A percentile compares a stretch with the other conserved stretches of the same genome.
These are phyloP conservation scores for Abscondita cerata DNA, from an alignment of 2,888 invertebrate species.

Conservation along the genomic window DNA sequence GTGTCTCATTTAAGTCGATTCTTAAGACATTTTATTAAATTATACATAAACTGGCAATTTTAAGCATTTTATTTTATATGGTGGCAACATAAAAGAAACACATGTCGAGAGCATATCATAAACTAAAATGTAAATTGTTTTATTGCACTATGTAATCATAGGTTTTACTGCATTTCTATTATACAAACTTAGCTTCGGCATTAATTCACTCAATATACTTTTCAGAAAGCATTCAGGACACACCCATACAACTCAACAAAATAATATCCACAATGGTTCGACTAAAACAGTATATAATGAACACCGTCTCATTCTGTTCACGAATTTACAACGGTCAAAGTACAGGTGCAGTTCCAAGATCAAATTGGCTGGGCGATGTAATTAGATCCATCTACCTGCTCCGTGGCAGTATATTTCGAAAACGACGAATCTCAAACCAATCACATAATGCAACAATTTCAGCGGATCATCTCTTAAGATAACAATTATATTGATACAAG, in stretches of 20 bases:
- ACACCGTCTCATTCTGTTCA: slow-evolving; percentile 63
- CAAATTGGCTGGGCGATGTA: slow-evolving; percentile 54
- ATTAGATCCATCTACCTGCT: slow-evolving; percentile 27
- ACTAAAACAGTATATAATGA: slow-evolving; percentile 61
- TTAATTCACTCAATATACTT: too few species aligned
- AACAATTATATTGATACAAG: slow-evolving; percentile 63
- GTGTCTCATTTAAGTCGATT: too few species aligned
- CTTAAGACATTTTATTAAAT: too few species aligned
- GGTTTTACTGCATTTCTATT: too few species aligned
- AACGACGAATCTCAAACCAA: slow-evolving; percentile 46
- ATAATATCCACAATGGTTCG: slow-evolving; percentile 59
- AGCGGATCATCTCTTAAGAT: slow-evolving; percentile 67
- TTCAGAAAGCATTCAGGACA: slow-evolving; percentile 52
- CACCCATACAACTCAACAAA: slow-evolving; percentile 61
- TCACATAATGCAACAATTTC: slow-evolving; percentile 64
- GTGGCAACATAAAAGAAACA: too few species aligned
- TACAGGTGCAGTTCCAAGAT: slow-evolving; percentile 55
- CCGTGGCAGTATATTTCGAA: slow-evolving; percentile 53
- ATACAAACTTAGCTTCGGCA: too few species aligned
- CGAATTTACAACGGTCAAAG: slow-evolving; percentile 57
- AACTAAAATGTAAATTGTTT: too few species aligned
- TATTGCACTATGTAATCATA: too few species aligned
- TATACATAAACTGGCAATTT: too few species aligned
- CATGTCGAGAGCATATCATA: too few species aligned
- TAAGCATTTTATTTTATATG: too few species aligned